Conservation (phyloP, 2,797 vertebrate species). For the Galago senegalensis region DNA sequence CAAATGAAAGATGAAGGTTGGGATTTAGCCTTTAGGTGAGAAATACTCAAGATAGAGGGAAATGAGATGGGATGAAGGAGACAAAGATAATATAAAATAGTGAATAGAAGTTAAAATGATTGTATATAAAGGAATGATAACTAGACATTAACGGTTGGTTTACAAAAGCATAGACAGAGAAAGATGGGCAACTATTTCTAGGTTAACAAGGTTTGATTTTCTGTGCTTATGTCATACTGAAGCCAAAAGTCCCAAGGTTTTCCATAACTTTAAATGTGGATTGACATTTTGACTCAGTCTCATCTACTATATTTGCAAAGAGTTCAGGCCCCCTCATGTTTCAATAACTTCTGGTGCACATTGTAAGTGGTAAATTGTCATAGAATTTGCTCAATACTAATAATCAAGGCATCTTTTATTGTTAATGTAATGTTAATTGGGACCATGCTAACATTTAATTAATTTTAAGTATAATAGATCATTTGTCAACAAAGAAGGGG, state of each 20-base stretch:
- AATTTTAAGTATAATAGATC: slow-evolving; percentile 72
- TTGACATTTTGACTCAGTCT: neutral
- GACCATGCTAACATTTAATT: slow-evolving; percentile 82
- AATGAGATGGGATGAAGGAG: neutral
- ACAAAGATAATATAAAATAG: slow-evolving; percentile 24
- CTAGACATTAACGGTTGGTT: slow-evolving; percentile 15
- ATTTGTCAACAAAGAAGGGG: slow-evolving; percentile 77
- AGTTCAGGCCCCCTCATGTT: neutral
- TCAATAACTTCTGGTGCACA: neutral
- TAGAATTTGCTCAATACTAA: slow-evolving; percentile 73
- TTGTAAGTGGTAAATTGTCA: slow-evolving; percentile 2
- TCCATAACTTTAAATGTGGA: slow-evolving; percentile 38
- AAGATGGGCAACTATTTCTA: neutral
- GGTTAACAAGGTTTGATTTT: slow-evolving; percentile 11
- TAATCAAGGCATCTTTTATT: slow-evolving; percentile 75
- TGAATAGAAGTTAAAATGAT: neutral
- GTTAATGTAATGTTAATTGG: slow-evolving; percentile 68
- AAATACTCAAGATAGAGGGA: neutral
- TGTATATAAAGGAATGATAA: neutral
- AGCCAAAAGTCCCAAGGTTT: neutral
- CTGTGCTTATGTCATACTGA: slow-evolving; percentile 30
- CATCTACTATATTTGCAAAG: neutral
- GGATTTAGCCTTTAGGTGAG: slow-evolving; percentile 43
- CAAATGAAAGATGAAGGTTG: slow-evolving; percentile 43
- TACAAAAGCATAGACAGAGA: neutral